Evolutionary conservation across 2,113 vertebrate species (phyloP).

Genomic region (Dolichallabes microphthalmus): DNA sequence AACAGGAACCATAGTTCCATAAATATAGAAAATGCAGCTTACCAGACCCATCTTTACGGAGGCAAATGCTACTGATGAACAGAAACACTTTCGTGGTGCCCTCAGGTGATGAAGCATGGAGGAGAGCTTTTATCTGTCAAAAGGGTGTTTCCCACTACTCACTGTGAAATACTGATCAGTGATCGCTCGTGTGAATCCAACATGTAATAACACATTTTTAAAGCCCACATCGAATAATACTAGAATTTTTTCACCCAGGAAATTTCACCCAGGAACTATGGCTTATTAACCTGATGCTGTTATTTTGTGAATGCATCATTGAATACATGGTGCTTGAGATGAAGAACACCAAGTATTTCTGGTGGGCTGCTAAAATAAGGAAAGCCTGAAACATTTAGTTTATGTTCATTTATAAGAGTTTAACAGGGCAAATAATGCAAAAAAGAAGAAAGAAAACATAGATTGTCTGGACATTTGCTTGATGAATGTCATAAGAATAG

Average conservation of each 20-base stretch:
- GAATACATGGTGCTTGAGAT: background rate
- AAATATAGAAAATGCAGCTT: slow-evolving; percentile 17
- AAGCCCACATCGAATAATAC: background rate
- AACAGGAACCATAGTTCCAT: background rate
- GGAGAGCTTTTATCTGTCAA: background rate
- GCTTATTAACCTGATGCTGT: slow-evolving; percentile 17
- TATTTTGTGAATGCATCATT: background rate
- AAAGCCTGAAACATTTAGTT: too few species aligned
- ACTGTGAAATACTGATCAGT: slow-evolving; percentile 4
- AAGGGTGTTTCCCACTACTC: background rate
- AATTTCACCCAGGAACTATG: slow-evolving; percentile 36
- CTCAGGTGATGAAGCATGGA: slow-evolving; percentile 10
- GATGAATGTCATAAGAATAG: background rate
- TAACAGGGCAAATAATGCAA: background rate
- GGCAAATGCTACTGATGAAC: background rate
- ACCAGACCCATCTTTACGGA: slow-evolving; percentile 51
- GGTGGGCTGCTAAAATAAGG: background rate
- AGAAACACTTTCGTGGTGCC: background rate
- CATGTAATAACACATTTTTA: slow-evolving; percentile 7
- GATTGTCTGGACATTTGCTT: background rate
- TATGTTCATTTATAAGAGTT: background rate
- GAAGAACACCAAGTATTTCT: background rate
- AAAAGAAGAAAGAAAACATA: background rate
- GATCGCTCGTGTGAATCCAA: slow-evolving; percentile 22
- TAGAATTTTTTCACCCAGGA: background rate